Evolutionary conservation across 2,888 invertebrate genomes (phyloP), one percentile per base, ranked within the genome.

Genomic region (Platerodrilus igneus): DNA sequence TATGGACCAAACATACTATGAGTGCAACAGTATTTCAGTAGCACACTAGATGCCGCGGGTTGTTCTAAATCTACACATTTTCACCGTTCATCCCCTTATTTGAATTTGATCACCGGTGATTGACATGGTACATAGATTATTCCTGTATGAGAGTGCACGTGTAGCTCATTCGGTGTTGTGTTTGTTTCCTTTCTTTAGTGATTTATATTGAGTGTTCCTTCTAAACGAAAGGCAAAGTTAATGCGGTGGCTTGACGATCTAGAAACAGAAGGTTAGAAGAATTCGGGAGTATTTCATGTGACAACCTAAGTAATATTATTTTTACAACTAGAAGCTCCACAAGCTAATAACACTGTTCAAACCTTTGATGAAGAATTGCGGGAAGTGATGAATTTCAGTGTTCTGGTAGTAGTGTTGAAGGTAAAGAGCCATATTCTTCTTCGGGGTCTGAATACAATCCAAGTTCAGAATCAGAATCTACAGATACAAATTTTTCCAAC

Each of bases 181-280:
- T 15, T 33, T 23, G 23, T 29, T 36, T 36, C 9, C 19, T 27
- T 10, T 28, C 28, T 28, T 18, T 11, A 36, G 28, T 28, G 27
- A 14, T 33, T 28, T 36, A 6, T 14, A 21, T 28, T 28, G 19
- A 28, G 4, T 28, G 28, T 28, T 19, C 3, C 27, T 28, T 21
- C 36, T 14, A 28, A 19, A 28, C 20, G 13, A 13, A 21, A 20
- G 28, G 21, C 27, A n/a, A 17, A 28, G 13, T 26, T 26, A 28
- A 14, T 36, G 3, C 15, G 27, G 27, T 36, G 27, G 36, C n/a
- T 28, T 29, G 20, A 29, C 28, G 21, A 28, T 20, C 27, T 36
- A 11, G 29, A 21, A 36, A 8, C 33, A 15, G 28, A 36, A 36
- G 36, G 36, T 36, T 21, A 13, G 11, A 21, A 36, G 36, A 20